Conservation (phyloP, 2,113 vertebrate genomes). For the Leucosticte australis region DNA sequence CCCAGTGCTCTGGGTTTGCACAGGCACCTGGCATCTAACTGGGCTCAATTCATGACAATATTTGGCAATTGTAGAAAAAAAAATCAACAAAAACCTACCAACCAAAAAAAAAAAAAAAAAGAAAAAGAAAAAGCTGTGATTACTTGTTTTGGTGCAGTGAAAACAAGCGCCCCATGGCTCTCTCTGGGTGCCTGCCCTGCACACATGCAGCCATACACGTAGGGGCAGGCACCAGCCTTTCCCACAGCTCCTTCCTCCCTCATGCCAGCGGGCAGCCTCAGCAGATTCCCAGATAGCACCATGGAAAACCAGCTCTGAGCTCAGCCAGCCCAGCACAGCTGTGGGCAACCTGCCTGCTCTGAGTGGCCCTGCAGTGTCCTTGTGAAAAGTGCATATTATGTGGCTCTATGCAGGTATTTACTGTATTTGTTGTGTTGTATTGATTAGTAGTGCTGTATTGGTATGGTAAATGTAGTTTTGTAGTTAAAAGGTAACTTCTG, state of each 20-base stretch:
- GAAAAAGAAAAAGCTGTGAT: neutral
- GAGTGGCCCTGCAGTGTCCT: fast-evolving
- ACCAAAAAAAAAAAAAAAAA: no score
- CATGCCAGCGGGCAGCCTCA: neutral
- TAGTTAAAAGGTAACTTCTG: no score
- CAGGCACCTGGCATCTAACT: neutral
- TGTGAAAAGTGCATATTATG: no score
- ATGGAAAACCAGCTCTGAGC: fast-evolving
- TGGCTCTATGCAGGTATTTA: no score
- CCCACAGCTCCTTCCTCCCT: neutral
- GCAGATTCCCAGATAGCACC: neutral
- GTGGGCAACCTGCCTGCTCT: neutral
- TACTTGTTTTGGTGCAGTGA: neutral
- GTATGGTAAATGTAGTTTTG: no score
- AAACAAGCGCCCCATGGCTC: neutral
- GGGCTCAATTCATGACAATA: neutral
- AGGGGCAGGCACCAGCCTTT: neutral
- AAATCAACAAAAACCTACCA: neutral
- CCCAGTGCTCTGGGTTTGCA: no score
- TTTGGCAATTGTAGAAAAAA: neutral
- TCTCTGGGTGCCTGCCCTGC: neutral
- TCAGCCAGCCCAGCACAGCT: fast-evolving
- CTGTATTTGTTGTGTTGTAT: no score
- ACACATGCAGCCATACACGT: neutral
- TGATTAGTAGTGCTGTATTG: no score